Evolutionary conservation across 2,888 invertebrate genomes (phyloP).

Genomic region (Amblyjoppa fuscipennis): DNA sequence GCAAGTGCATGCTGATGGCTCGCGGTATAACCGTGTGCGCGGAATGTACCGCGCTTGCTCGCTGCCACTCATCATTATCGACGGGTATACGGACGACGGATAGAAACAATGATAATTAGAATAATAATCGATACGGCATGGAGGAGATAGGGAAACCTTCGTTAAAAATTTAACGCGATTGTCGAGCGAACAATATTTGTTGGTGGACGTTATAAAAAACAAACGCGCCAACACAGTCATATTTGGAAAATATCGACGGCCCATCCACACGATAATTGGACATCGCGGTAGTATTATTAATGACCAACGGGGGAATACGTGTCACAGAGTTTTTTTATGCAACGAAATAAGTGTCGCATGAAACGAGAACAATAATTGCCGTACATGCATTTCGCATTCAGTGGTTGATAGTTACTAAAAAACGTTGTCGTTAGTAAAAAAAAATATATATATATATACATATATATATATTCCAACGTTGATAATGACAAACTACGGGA

Average conservation of each 20-base stretch:
- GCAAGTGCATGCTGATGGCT: background rate
- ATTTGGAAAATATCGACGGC: background rate
- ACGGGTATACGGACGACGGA: background rate
- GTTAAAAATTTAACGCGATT: conserved; percentile 27
- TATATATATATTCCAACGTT: background rate
- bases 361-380: background rate
- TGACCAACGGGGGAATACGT: background rate
- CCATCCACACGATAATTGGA: background rate
- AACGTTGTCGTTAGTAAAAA: background rate
- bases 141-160: background rate
- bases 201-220: background rate
- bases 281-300: background rate
- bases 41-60: background rate
- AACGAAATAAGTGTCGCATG: background rate
- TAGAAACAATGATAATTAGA: conserved; percentile 42
- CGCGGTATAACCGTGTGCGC: background rate
- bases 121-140: conserved; percentile 40
- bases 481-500: background rate
- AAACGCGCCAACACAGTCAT: background rate
- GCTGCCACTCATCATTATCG: conserved; percentile 53
- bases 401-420: background rate
- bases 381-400: background rate
- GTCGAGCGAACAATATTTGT: conserved; percentile 16
- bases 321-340: background rate
- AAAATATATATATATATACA: background rate